These are phyloP conservation scores for Tachysurus fulvidraco DNA, from an alignment of 2,113 vertebrate genomes.

Conservation along the genomic window DNA sequence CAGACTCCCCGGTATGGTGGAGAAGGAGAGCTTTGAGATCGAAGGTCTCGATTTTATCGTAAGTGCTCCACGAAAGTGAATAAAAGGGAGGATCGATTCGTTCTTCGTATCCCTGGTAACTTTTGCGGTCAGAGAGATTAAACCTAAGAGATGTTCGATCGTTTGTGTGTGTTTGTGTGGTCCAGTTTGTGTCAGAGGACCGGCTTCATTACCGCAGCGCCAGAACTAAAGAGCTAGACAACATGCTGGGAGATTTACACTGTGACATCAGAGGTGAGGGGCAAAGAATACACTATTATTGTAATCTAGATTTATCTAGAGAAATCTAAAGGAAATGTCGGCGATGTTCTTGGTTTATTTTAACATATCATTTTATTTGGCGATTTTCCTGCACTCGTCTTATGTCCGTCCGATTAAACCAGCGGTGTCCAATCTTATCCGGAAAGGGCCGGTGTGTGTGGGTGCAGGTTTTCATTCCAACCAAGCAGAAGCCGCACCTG, in stretches of 20 bases:
- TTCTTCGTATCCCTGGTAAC: neutral
- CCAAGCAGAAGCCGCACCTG: no score
- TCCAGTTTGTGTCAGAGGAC: constrained; percentile 88
- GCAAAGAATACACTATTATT: no score
- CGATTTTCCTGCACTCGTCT: neutral
- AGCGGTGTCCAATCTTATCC: no score
- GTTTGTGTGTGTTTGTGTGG: constrained; percentile 27
- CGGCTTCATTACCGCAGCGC: constrained; percentile 90
- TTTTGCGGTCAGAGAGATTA: neutral
- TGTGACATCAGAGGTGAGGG: constrained; percentile 82
- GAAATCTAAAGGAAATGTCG: neutral
- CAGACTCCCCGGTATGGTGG: constrained; percentile 84
- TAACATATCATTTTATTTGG: neutral
- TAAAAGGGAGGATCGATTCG: no score
- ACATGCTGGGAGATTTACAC: constrained; percentile 88
- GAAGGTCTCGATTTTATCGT: constrained; percentile 93
- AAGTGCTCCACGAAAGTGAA: constrained; percentile 27
- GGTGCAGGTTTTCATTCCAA: no score
- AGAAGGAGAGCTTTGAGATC: constrained; percentile 88
- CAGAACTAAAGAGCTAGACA: constrained; percentile 89
- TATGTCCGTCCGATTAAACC: neutral
- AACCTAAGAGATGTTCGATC: neutral
- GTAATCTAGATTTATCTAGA: neutral
- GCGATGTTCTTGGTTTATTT: no score
- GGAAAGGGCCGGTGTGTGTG: no score